Conservation (phyloP, 2,888 invertebrate species). For the Himalopsyche kuldschensis region DNA sequence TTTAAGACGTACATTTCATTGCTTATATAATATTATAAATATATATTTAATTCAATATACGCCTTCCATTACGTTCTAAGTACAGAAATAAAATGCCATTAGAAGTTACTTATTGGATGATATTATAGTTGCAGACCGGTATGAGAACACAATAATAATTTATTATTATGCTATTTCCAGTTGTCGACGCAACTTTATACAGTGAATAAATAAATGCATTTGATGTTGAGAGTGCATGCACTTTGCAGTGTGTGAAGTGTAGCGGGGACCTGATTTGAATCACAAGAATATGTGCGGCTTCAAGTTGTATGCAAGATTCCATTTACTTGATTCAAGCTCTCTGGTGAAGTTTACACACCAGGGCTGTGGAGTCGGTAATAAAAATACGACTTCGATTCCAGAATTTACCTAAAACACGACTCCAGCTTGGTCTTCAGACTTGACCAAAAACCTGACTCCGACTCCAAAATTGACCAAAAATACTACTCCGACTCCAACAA, state of each 20-base stretch:
- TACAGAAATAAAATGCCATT: not conserved
- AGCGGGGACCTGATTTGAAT: not conserved
- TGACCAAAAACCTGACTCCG: too few species aligned
- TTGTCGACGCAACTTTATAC: not conserved
- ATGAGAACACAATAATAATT: not conserved
- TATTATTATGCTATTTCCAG: not conserved
- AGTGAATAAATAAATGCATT: not conserved
- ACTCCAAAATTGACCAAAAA: too few species aligned
- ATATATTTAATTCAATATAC: not conserved
- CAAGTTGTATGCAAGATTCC: not conserved
- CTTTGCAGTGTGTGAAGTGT: not conserved
- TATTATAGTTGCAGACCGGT: not conserved
- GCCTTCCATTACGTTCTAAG: not conserved
- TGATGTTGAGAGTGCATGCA: not conserved
- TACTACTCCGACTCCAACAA: too few species aligned
- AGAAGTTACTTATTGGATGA: not conserved
- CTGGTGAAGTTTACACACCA: too few species aligned
- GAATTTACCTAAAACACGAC: too few species aligned
- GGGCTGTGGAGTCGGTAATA: too few species aligned
- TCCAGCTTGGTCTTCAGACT: too few species aligned
- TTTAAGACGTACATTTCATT: too few species aligned
- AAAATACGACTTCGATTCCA: too few species aligned
- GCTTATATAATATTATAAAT: not conserved
- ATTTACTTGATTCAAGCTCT: not conserved
- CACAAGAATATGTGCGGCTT: not conserved